Evolutionary conservation across 2,797 vertebrate genomes (phyloP), one percentile per base, ranked within the genome.

Genomic region (Danionella dracula): DNA sequence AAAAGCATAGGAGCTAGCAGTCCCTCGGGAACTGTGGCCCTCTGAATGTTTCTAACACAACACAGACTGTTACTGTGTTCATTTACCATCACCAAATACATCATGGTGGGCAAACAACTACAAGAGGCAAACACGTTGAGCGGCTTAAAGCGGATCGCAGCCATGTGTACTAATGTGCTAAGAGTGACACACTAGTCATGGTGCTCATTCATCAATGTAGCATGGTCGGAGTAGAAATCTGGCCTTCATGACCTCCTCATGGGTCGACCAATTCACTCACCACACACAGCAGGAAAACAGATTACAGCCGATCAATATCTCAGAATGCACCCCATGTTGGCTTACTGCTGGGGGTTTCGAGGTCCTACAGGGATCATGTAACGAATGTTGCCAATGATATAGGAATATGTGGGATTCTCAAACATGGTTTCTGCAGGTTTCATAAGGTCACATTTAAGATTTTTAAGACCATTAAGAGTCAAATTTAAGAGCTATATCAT

Each of bases 201-300:
- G 73, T 81, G 65, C 75, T 81, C 81, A 81, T 90, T 84, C 78
- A 80, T 86, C 79, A 87, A 76, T 74, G 73, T 61, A 70, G 5
- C 65, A 59, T 65, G 73, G 45, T 71, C 68, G 71, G 79, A 70
- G 53, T 73, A 60, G 53, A 23, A 59, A 65, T 64, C 56, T 49
- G 61, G 58, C 72, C 72, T 70, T 56, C 62, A 40, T 71, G 76
- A 76, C 72, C 57, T 49, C 55, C 73, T 70, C 54, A 70, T 59
- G 60, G 65, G 64, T 48, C 66, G 20, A 42, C 38, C 38, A 42
- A 67, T 74, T 63, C 66, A 78, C 57, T 66, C 34, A 60, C 42
- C 54, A 60, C 49, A 41, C 40, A 49, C 63, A 68, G 49, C 61
- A 65, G 57, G 62, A 75, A 75, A 70, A 80, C 67, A 73, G 65